Evolutionary conservation across 2,888 invertebrate species (phyloP).

Genomic region (Agonopterix alstromeriana): DNA sequence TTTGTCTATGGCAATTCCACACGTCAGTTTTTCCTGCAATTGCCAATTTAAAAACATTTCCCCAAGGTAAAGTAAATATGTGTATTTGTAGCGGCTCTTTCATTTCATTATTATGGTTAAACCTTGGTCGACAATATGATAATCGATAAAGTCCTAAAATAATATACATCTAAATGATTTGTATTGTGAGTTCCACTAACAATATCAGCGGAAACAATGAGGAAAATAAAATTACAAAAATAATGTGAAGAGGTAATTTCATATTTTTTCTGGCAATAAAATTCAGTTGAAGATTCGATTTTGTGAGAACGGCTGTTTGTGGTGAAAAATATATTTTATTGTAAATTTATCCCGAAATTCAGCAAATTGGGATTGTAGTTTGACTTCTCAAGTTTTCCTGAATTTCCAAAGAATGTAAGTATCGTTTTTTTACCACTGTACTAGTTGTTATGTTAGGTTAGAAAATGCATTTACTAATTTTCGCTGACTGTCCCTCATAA

Average conservation of each 20-base stretch:
- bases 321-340: constrained; percentile 15
- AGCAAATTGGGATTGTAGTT: constrained; percentile 13
- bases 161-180: too few species aligned
- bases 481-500: constrained; percentile 60
- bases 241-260: not conserved
- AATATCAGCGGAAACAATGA: not conserved
- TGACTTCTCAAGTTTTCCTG: constrained; percentile 17
- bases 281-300: constrained; percentile 14
- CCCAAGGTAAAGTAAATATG: too few species aligned
- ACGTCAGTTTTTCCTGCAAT: too few species aligned
- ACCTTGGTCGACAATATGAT: too few species aligned
- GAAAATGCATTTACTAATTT: constrained; percentile 52
- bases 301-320: constrained; percentile 11
- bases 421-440: constrained; percentile 25
- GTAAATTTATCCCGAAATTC: constrained; percentile 10
- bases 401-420: constrained; percentile 45
- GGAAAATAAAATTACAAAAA: too few species aligned
- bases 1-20: too few species aligned
- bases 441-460: constrained; percentile 58
- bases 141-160: too few species aligned
- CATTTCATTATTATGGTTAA: too few species aligned
- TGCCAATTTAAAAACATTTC: too few species aligned
- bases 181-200: not conserved
- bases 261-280: constrained; percentile 1
- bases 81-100: too few species aligned